Percentiles rank a stretch among this genome's conserved stretches.
Evolutionary conservation across 2,888 invertebrate species (phyloP).

Genomic region (Ligdia adustata): DNA sequence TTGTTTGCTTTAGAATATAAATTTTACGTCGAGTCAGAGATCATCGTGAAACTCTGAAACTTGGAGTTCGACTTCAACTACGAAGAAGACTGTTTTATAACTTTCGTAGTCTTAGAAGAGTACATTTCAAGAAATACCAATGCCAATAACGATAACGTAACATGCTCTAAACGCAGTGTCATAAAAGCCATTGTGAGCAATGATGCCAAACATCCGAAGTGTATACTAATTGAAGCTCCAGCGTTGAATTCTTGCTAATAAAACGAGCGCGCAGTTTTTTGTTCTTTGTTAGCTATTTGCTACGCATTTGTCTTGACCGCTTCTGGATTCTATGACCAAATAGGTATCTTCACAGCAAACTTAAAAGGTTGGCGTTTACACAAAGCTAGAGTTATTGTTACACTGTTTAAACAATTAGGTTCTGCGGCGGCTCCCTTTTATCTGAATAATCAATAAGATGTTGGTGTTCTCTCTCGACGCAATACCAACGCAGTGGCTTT

Average conservation of each 20-base stretch:
- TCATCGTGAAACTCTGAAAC: no score
- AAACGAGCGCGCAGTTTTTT: conserved; percentile 6
- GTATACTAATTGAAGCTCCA: conserved; percentile 14
- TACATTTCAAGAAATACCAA: neutral
- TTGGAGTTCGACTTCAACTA: no score
- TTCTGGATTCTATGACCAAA: conserved; percentile 17
- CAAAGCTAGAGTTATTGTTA: neutral
- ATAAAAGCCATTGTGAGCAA: conserved; percentile 7
- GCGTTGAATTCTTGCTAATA: conserved; percentile 20
- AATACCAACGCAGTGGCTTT: no score
- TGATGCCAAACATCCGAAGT: conserved; percentile 17
- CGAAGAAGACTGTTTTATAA: no score
- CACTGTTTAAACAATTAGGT: no score
- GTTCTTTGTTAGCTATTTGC: conserved; percentile 15
- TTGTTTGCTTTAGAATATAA: no score
- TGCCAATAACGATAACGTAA: neutral
- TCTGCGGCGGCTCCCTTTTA: no score
- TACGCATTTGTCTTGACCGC: conserved; percentile 6
- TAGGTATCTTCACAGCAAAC: conserved; percentile 1
- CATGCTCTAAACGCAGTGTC: conserved; percentile 5
- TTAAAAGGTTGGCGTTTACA: neutral
- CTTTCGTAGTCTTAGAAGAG: no score
- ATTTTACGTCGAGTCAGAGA: no score
- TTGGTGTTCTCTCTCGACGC: no score
- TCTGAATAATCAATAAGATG: no score